Percentiles rank a stretch among this genome's conserved stretches.
phyloP scores from a whole-genome alignment of 1,140 invertebrate genomes.

The Ditylenchus dipsaci region DNA sequence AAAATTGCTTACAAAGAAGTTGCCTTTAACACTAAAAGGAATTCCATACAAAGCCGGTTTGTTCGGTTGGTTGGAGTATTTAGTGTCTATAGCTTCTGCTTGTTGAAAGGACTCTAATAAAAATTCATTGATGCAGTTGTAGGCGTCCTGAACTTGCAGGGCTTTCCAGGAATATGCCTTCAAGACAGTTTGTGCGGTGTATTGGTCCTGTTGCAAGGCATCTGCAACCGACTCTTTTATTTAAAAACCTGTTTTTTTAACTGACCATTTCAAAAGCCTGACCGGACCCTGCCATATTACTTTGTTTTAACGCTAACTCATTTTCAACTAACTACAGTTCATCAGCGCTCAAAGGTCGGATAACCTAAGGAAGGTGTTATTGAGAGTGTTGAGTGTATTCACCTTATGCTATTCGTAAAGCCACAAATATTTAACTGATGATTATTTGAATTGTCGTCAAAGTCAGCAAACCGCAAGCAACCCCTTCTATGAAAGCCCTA shows the following conservation, averaged over 20 bases:
- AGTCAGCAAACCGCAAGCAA: no score
- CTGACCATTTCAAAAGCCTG: background rate
- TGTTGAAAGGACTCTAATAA: slow-evolving; percentile 36
- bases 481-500: no score
- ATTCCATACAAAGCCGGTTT: slow-evolving; percentile 54
- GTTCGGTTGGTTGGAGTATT: slow-evolving; percentile 15
- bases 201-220: slow-evolving; percentile 22
- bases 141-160: slow-evolving; percentile 29
- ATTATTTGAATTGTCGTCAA: no score
- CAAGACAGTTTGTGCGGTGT: slow-evolving; percentile 27
- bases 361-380: background rate
- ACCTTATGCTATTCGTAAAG: background rate
- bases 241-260: no score
- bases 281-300: background rate
- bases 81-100: slow-evolving; percentile 29
- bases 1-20: slow-evolving; percentile 48
- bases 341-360: background rate
- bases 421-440: no score
- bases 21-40: slow-evolving; percentile 55
- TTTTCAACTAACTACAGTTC: background rate
- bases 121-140: slow-evolving; percentile 39
- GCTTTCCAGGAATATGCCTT: slow-evolving; percentile 37
- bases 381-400: background rate
- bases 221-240: no score
- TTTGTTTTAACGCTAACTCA: slow-evolving; percentile 4